These are phyloP conservation scores for Trachemys scripta DNA, from an alignment of 2,113 vertebrate genomes.

Conservation along the genomic window DNA sequence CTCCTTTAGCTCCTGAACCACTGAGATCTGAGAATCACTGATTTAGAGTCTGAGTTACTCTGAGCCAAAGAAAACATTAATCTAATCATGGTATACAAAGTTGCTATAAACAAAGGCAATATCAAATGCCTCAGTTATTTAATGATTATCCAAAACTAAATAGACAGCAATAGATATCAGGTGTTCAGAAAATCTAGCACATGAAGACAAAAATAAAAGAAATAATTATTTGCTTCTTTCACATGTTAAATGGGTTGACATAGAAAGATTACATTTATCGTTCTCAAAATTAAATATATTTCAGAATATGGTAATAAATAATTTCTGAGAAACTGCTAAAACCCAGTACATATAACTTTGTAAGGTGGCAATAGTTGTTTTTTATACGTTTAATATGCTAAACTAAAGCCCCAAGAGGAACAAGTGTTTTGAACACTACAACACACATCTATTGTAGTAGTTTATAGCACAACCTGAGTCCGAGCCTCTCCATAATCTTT, in stretches of 20 bases:
- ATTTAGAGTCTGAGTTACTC: too few relatives aligned
- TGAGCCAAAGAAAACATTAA: too few relatives aligned
- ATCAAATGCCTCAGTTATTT: background rate
- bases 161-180: accelerated
- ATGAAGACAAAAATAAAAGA: background rate
- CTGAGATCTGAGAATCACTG: too few relatives aligned
- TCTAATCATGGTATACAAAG: background rate
- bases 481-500: accelerated
- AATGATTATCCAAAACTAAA: background rate
- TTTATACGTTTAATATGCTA: background rate
- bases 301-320: background rate
- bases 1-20: too few relatives aligned
- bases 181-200: background rate
- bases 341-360: background rate
- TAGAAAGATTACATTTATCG: background rate
- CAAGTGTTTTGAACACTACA: background rate
- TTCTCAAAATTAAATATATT: background rate
- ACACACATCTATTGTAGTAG: background rate
- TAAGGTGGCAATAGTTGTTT: background rate
- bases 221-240: background rate
- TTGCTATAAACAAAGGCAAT: background rate
- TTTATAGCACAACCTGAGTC: too few relatives aligned
- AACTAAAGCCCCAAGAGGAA: background rate
- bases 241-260: background rate
- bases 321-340: background rate